Base-by-base conservation (phyloP, 1,140 invertebrate genomes). In the Dolichoris vasculosae region DNA sequence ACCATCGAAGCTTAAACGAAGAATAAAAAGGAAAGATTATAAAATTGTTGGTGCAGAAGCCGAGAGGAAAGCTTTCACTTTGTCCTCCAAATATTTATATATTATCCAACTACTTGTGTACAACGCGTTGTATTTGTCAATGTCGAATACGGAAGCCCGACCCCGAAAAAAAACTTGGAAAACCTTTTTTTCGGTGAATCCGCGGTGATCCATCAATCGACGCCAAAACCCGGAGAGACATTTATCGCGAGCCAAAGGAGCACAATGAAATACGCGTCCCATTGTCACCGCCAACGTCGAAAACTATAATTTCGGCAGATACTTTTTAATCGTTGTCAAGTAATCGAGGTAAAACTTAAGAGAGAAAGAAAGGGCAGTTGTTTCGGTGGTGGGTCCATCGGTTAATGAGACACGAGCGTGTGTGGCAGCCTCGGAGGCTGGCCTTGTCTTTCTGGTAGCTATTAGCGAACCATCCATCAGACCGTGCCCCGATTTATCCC, bases 391-490 rank as follows among this genome's bases (percentile, higher is more conserved):
- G n/a, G 43, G 40, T 4, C 3, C 0, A 0, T 2, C 23, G 73
- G 59, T 51, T 64, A 81, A 81, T 38, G 59, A 71, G 67, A 71
- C 63, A 67, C 38, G 38, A 40, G 77, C 55, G 55, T 59, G 55
- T 59, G 55, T 59, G 55, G 55, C 55, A 26, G 55, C 55, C 55
- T 59, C 55, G 23, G 23, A 59, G 23, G 55, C 20, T 59, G 55
- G 4, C 23, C 55, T 17, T 59, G 15, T 59, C 2, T 26, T 59
- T 46, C 78, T 69, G 78, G 63, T 81, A 40, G 78, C 63, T 11
- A 81, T 81, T 81, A 67, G 63, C 78, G 59, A 17, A 26, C 40
- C 40, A 76, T 76, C 73, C 23, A 76, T 76, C 73, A 76, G 46
- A 2, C 11, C 17, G 69, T 2, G 32, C 9, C n/a, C 20, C 13